These are phyloP conservation scores for Temnothorax rugatulus DNA, from an alignment of 2,888 invertebrate species.

Conservation along the genomic window DNA sequence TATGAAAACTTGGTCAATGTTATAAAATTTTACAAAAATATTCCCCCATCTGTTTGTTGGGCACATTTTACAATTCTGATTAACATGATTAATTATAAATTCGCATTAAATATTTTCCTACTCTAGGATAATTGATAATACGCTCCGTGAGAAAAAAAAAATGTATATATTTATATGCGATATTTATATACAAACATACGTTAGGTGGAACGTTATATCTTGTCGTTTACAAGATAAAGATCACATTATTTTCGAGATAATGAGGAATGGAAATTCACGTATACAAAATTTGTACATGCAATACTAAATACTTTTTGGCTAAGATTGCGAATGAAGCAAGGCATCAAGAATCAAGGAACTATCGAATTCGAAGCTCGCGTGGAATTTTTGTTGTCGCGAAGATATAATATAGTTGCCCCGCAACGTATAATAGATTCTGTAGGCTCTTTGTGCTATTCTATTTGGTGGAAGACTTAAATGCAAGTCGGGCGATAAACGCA, in stretches of 20 bases:
- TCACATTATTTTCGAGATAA: constrained; percentile 1
- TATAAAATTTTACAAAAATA: constrained; percentile 31
- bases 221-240: constrained; percentile 11
- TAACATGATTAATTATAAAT: constrained; percentile 17
- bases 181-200: background rate
- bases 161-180: background rate
- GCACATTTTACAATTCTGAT: background rate
- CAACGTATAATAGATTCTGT: constrained; percentile 36
- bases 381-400: constrained; percentile 14
- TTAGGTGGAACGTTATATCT: background rate
- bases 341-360: background rate
- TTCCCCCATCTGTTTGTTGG: background rate
- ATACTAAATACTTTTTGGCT: constrained; percentile 36
- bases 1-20: background rate
- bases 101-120: constrained; percentile 16
- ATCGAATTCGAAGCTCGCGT: constrained; percentile 28
- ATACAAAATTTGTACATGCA: constrained; percentile 6
- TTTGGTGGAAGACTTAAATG: constrained; percentile 47
- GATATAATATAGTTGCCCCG: constrained; percentile 5
- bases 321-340: constrained; percentile 30
- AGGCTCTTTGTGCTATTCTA: constrained; percentile 27
- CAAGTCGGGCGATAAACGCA: background rate
- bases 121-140: constrained; percentile 15
- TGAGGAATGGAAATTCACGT: background rate
- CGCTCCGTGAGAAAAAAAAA: background rate